phyloP scores from a whole-genome alignment of 2,888 invertebrate species.

The Lasioglossum malachurum region DNA sequence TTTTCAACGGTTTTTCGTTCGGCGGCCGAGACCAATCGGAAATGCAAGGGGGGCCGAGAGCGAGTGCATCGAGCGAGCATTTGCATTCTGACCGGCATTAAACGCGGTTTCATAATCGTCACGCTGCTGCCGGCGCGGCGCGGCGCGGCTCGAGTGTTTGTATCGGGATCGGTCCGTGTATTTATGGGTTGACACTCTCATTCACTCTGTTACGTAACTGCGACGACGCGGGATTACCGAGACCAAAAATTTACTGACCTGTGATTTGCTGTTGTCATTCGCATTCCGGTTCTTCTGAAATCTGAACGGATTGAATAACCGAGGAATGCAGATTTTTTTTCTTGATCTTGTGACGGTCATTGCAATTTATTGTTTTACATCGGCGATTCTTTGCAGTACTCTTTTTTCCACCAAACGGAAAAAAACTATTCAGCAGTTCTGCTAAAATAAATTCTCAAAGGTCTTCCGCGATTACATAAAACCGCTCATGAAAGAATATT shows the following conservation, averaged over 20 bases:
- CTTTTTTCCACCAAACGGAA: no score
- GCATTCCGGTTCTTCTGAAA: not conserved
- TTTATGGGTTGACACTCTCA: conserved; percentile 4
- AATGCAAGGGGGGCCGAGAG: conserved; percentile 6
- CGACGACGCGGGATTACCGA: not conserved
- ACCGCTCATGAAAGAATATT: not conserved
- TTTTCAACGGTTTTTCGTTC: conserved; percentile 54
- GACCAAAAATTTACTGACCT: conserved; percentile 38
- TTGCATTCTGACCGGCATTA: conserved; percentile 43
- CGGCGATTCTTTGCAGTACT: no score
- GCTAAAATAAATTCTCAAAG: not conserved
- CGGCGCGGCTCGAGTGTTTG: not conserved
- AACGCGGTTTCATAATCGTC: conserved; percentile 57
- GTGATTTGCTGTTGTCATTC: not conserved
- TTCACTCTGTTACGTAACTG: conserved; percentile 25
- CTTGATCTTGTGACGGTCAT: not conserved
- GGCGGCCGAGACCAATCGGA: conserved; percentile 24
- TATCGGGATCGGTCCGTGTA: not conserved
- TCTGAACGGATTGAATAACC: not conserved
- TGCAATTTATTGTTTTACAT: no score
- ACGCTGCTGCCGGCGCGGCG: conserved; percentile 16
- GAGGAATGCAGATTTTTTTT: not conserved
- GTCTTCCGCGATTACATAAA: not conserved
- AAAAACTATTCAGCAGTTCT: not conserved
- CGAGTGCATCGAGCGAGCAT: conserved; percentile 20